Evolutionary conservation across 2,888 invertebrate species (phyloP).

Genomic region (Argyra leucocephala): DNA sequence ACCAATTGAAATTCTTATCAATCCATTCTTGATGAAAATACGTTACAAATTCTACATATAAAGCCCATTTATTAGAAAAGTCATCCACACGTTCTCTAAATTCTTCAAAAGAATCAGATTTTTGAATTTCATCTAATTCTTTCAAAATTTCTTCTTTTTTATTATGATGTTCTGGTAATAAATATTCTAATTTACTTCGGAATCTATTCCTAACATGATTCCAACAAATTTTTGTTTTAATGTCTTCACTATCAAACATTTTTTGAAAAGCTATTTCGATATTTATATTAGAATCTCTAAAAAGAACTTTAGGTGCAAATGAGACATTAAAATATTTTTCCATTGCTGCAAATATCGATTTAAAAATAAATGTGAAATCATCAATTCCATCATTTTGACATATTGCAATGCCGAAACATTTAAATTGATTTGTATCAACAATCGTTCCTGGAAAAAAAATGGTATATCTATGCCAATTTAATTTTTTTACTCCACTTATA

Average conservation of each 20-base stretch:
- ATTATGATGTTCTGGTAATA: background rate
- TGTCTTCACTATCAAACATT: background rate
- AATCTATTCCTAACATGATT: background rate
- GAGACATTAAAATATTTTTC: background rate
- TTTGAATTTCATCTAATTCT: background rate
- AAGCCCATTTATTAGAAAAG: background rate
- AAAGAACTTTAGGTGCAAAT: background rate
- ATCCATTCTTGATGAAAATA: constrained; percentile 9
- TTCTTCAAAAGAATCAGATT: background rate
- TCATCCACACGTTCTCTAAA: background rate
- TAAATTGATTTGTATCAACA: background rate
- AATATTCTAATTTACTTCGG: background rate
- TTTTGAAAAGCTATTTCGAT: background rate
- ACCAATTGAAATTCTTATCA: background rate
- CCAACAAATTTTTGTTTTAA: background rate
- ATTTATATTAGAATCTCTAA: background rate
- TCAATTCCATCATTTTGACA: background rate
- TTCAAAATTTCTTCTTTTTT: background rate
- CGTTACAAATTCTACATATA: constrained; percentile 2
- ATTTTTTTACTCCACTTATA: background rate
- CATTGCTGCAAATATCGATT: background rate
- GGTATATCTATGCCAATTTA: background rate
- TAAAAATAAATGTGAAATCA: background rate
- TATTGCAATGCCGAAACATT: background rate
- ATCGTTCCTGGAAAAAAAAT: background rate